Base-by-base conservation (phyloP, 2,797 vertebrate genomes). In the Gambelia wislizenii region DNA sequence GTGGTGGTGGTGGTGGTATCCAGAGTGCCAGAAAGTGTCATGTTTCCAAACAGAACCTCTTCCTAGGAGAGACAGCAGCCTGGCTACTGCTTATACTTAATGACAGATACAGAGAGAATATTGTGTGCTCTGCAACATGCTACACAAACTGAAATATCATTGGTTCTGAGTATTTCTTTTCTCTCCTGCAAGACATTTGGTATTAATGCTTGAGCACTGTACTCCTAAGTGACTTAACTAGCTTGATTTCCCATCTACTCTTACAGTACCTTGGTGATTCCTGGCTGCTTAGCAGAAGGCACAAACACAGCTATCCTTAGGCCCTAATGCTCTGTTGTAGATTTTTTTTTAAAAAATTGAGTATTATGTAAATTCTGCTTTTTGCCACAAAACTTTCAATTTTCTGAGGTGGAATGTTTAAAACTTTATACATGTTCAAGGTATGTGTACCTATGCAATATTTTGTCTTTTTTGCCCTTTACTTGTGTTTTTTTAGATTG, bases 71-170 rank as follows among this genome's bases (percentile, higher is more conserved):
- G 30, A n/a, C 18, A 67, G 56, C 44, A 52, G 36, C 44, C 12
- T 77, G 18, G 33, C 27, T 16, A 64, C 25, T 86, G 8, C 25
- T n/a, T 67, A 39, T 56, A 69, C 36, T 42, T 84, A 83, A 9
- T 72, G 36, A 86, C 36, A 75, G 80, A 61, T 80, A 33, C 14
- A 33, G 12, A 33, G 8, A 67, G 9, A 30, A 27, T 18, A 67
- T 12, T 52, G 47, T 69, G 2, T 12, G 22, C 39, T 76, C 76
- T 79, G 70, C 36, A 75, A 25, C 56, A 44, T 30, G 16, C 33
- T 27, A 33, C 64, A 69, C n/a, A 85, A 81, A 33, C 18, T 27
- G 70, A 39, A 52, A 82, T n/a, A 44, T 27, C 36, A 89, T 89
- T 67, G 39, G n/a, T 79, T 85, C 30, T 70, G 47, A 79, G 22